These are phyloP conservation scores for Hirtodrosophila confusa DNA, from an alignment of 2,888 invertebrate genomes.

Conservation along the genomic window DNA sequence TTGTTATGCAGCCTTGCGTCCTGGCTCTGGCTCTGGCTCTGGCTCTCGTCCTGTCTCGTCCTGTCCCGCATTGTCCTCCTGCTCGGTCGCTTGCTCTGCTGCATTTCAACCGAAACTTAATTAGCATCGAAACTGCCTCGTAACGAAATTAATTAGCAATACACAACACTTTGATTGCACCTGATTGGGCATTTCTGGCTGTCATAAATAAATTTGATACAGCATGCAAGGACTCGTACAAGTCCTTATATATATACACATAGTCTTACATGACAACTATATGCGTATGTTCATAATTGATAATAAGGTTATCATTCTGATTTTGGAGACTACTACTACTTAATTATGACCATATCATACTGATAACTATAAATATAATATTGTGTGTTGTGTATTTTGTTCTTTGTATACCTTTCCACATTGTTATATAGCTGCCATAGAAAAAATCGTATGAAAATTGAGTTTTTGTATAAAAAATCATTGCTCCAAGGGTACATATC, in stretches of 20 bases:
- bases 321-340: too few relatives aligned
- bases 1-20: conserved; percentile 43
- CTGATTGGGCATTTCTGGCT: conserved; percentile 49
- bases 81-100: conserved; percentile 17
- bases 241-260: background rate
- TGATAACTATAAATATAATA: too few relatives aligned
- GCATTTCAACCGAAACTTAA: conserved; percentile 41
- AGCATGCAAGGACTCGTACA: conserved; percentile 5
- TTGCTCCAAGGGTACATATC: too few relatives aligned
- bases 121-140: conserved; percentile 36
- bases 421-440: too few relatives aligned
- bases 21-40: conserved; percentile 1
- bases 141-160: conserved; percentile 58
- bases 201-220: conserved; percentile 30
- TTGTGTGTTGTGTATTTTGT: too few relatives aligned
- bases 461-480: too few relatives aligned
- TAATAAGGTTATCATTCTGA: too few relatives aligned
- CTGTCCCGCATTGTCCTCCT: background rate
- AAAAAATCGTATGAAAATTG: too few relatives aligned
- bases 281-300: too few relatives aligned
- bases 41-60: conserved; percentile 1
- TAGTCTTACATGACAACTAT: too few relatives aligned
- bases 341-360: too few relatives aligned
- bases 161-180: conserved; percentile 20
- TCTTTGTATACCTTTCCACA: too few relatives aligned